Conservation (phyloP, 2,888 invertebrate species). For the Disparrhopalites patrizii region DNA sequence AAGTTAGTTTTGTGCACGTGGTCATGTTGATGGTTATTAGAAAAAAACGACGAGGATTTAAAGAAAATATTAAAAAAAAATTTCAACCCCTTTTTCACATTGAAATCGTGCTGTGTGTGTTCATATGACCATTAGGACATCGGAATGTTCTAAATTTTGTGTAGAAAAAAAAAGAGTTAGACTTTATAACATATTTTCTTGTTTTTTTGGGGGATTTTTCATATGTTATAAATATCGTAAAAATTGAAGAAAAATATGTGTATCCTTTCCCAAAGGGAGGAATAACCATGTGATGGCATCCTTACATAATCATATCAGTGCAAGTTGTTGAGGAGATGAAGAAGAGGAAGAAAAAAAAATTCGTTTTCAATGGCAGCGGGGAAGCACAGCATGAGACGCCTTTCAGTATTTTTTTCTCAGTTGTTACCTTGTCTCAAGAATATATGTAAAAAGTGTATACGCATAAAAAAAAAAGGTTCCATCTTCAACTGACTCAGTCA, state of each 20-base stretch:
- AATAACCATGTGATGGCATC: background rate
- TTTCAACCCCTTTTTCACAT: no score
- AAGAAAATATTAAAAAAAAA: no score
- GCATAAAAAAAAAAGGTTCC: slow-evolving; percentile 49
- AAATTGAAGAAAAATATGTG: no score
- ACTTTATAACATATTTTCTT: slow-evolving; percentile 2
- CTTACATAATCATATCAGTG: slow-evolving; percentile 1
- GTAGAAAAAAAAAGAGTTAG: slow-evolving; percentile 13
- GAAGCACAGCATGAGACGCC: slow-evolving; percentile 49
- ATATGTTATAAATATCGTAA: slow-evolving; percentile 14
- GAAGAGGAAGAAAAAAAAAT: slow-evolving; percentile 40
- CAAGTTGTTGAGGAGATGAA: slow-evolving; percentile 14
- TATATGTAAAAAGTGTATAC: no score
- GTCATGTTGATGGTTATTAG: background rate
- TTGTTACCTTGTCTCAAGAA: slow-evolving; percentile 49
- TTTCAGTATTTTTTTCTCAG: slow-evolving; percentile 49
- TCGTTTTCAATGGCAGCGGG: slow-evolving; percentile 49
- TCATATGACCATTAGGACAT: slow-evolving; percentile 9
- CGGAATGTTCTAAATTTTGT: slow-evolving; percentile 18
- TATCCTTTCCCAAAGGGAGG: slow-evolving; percentile 4
- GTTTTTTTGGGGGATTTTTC: background rate
- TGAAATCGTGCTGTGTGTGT: slow-evolving; percentile 15
- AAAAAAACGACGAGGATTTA: no score
- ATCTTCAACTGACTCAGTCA: slow-evolving; percentile 43
- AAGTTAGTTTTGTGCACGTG: background rate